Evolutionary conservation across 2,797 vertebrate species (phyloP).

Genomic region (Gymnopithys bicolor): DNA sequence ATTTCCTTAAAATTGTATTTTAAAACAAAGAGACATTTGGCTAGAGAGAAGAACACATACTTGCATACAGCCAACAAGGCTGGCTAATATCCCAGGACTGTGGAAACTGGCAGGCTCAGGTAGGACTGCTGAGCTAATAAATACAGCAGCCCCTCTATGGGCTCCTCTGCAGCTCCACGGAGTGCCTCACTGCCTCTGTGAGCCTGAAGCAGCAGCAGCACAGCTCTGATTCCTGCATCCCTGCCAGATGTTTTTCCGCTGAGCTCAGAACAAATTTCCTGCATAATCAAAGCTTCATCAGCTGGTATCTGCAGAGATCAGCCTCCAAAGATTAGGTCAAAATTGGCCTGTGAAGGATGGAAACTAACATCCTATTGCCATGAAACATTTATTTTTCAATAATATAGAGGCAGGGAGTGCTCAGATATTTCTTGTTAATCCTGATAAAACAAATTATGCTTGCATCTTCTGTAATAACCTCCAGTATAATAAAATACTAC

Average conservation of each 20-base stretch:
- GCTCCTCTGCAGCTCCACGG: neutral
- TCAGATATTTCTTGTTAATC: neutral
- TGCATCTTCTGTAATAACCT: neutral
- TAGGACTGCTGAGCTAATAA: constrained; percentile 32
- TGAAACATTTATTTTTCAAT: constrained; percentile 1
- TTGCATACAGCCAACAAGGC: neutral
- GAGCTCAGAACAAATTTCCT: constrained; percentile 32
- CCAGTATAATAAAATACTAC: neutral
- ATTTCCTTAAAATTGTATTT: neutral
- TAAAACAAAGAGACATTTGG: neutral
- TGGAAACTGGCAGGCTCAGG: constrained; percentile 31
- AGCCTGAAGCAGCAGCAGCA: neutral
- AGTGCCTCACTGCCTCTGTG: neutral
- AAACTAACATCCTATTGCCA: neutral
- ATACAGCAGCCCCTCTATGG: neutral
- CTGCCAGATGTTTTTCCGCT: constrained; percentile 50
- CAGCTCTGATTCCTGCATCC: neutral
- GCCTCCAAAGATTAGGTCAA: constrained; percentile 14
- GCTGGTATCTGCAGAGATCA: constrained; percentile 12
- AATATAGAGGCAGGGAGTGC: neutral
- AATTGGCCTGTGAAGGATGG: neutral
- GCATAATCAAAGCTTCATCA: constrained; percentile 46
- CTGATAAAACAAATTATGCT: neutral
- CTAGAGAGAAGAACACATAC: neutral
- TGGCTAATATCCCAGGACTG: constrained; percentile 8